Conservation (phyloP, 2,113 vertebrate species). For the Nycticryphes semicollaris region DNA sequence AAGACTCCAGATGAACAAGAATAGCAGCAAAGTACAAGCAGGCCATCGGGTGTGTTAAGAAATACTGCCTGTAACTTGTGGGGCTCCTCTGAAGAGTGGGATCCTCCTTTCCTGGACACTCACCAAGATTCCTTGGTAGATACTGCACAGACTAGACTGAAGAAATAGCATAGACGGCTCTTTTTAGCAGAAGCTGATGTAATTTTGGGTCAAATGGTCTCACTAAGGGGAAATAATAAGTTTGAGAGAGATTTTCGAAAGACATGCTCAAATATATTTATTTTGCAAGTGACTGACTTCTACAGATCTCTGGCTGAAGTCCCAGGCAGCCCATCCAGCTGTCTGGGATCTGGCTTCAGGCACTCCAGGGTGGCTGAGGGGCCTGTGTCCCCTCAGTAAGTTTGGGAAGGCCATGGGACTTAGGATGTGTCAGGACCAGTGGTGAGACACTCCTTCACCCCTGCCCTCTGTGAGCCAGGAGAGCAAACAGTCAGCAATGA, state of each 20-base stretch:
- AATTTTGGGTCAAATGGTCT: not conserved
- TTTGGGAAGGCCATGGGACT: not conserved
- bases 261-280: not conserved
- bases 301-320: not conserved
- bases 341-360: not conserved
- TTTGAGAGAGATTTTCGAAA: not conserved
- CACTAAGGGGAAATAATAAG: not conserved
- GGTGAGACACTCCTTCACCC: not conserved
- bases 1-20: not conserved
- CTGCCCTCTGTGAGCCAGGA: not conserved
- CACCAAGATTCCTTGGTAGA: not conserved
- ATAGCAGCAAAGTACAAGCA: not conserved
- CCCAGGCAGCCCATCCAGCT: accelerated
- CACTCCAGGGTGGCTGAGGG: not conserved
- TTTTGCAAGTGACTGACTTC: not conserved
- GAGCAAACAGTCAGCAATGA: not conserved
- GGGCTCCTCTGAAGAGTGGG: not conserved
- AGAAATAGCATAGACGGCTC: not conserved
- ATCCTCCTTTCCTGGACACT: not conserved
- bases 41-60: not conserved
- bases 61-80: not conserved
- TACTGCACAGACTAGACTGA: not conserved
- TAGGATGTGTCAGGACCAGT: not conserved
- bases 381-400: not conserved
- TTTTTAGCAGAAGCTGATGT: not conserved